Base-by-base conservation (phyloP, 2,113 vertebrate genomes). In the Gasterosteus aculeatus region DNA sequence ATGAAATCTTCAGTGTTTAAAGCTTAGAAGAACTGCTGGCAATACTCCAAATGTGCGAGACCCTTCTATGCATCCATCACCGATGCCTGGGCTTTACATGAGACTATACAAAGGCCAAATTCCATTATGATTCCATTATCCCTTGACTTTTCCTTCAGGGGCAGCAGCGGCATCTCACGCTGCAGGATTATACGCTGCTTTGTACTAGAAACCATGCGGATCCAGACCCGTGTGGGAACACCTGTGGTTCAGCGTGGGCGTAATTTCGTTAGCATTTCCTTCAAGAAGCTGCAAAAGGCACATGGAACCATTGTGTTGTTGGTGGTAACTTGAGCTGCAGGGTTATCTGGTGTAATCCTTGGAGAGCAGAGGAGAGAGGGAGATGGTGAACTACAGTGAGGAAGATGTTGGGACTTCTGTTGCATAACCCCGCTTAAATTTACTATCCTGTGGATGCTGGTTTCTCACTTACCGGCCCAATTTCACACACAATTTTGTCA, bases 121-220 rank as follows among this genome's bases (percentile, higher is more conserved):
- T 59, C 38, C 60, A 86, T 86, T 72, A 85, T 35, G 53, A 22
- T 69, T 71, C 49, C 60, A 82, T 81, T 81, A 77, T 73, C 19
- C 22, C 18, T 53, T 2, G 0, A 38, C 19, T 54, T 63, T 72
- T 59, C 69, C 63, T 64, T 59, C 0, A 1, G 46, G 42, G 70
- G 29, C 11, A 62, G 44, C 11, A 14, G 33, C 65, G 8, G n/a
- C 42, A 41, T 75, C 15, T 16, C 16, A 0, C 0, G 0, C 63
- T n/a, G 54, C 42, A 65, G 63, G 60, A 73, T 73, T 78, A 72
- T 14, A 56, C 41, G 7, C 5, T 0, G 0, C 26, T 29, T 64
- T 62, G 51, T 57, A 6, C 12, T 35, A 31, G 68, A 76, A 79
- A 61, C 10, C 41, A 7, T 19, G 51, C 39, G 31, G 39, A 67